Conservation (phyloP, 2,113 vertebrate species). For the Gopherus evgoodei region DNA sequence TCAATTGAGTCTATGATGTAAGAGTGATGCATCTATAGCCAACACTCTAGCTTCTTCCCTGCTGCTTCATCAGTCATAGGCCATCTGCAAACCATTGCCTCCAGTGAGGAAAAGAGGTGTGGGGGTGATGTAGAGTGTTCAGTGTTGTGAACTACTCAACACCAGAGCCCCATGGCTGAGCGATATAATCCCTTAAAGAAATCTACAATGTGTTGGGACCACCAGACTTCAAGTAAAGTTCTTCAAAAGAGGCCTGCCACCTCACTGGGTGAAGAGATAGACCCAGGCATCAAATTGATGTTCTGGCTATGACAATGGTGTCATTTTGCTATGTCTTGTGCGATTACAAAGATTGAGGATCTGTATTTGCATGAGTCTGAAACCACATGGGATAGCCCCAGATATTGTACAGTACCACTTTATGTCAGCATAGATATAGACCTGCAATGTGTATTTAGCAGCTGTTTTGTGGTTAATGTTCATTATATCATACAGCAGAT, state of each 20-base stretch:
- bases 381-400: background rate
- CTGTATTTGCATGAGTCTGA: accelerated
- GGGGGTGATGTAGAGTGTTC: background rate
- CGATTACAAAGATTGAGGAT: background rate
- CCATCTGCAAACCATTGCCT: background rate
- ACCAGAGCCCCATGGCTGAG: background rate
- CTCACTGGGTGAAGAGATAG: background rate
- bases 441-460: background rate
- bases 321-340: background rate
- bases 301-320: background rate
- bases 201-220: background rate
- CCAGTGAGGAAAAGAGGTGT: background rate
- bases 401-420: background rate
- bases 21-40: background rate
- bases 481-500: conserved; percentile 34
- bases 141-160: background rate
- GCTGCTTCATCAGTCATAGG: conserved; percentile 26
- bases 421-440: background rate
- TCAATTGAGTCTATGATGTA: background rate
- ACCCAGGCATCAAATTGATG: background rate
- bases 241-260: background rate
- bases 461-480: conserved; percentile 33
- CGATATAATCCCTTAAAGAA: background rate
- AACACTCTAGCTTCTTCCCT: background rate
- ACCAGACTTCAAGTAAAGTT: background rate